A percentile compares a stretch with the other conserved stretches of the same genome.
These are phyloP conservation scores for Trichonephila inaurata DNA, from an alignment of 1,140 invertebrate genomes.

Conservation along the genomic window DNA sequence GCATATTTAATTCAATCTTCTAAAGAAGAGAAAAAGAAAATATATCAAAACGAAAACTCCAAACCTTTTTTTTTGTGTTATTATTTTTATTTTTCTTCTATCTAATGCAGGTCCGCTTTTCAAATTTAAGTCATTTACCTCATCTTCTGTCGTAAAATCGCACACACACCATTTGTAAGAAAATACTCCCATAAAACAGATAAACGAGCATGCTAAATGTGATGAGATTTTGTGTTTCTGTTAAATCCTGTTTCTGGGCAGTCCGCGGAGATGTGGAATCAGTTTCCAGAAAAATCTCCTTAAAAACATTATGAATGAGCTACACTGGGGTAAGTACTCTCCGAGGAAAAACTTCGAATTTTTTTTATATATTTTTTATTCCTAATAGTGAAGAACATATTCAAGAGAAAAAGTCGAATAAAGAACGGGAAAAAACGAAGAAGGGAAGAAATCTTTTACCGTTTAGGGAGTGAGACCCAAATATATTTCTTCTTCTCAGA, in stretches of 20 bases:
- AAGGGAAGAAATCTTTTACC: slow-evolving; percentile 43
- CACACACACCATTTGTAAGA: slow-evolving; percentile 37
- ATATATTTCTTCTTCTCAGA: slow-evolving; percentile 36
- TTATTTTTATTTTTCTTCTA: background rate
- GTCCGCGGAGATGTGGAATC: slow-evolving; percentile 11
- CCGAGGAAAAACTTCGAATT: background rate
- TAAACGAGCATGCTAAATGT: slow-evolving; percentile 55
- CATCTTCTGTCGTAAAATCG: background rate
- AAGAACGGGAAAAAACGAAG: slow-evolving; percentile 6
- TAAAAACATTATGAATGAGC: slow-evolving; percentile 55
- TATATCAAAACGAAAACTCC: background rate
- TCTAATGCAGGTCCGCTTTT: slow-evolving; percentile 24
- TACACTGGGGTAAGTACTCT: slow-evolving; percentile 27
- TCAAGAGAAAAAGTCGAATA: slow-evolving; percentile 14
- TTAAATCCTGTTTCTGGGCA: slow-evolving; percentile 40
- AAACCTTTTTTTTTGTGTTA: background rate
- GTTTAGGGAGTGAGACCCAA: slow-evolving; percentile 46
- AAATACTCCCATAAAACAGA: slow-evolving; percentile 47
- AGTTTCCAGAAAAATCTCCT: slow-evolving; percentile 35
- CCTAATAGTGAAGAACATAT: slow-evolving; percentile 39
- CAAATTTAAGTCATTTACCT: slow-evolving; percentile 49
- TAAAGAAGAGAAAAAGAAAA: background rate
- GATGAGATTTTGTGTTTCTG: slow-evolving; percentile 51
- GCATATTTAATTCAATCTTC: slow-evolving; percentile 35
- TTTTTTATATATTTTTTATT: background rate